Conservation (phyloP, 1,140 invertebrate genomes). For the Lepidurus arcticus region DNA sequence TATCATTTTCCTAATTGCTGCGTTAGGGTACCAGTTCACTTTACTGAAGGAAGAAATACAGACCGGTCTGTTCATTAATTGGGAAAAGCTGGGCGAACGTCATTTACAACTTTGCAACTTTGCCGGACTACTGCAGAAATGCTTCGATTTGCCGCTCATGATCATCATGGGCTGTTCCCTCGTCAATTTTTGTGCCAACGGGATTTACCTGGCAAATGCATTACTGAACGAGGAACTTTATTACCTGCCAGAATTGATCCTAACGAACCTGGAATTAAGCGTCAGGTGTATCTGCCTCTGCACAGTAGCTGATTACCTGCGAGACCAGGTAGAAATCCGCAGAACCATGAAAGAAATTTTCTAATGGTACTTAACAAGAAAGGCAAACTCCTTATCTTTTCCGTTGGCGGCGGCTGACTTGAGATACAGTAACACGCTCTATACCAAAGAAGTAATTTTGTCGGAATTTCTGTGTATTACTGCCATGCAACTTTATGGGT, state of each 20-base stretch:
- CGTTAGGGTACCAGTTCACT: conserved; percentile 1
- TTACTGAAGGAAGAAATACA: background rate
- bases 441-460: too few relatives aligned
- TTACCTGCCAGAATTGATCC: background rate
- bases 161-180: background rate
- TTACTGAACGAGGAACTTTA: background rate
- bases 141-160: background rate
- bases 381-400: too few relatives aligned
- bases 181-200: background rate
- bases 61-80: background rate
- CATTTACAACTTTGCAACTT: background rate
- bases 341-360: too few relatives aligned
- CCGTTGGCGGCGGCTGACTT: too few relatives aligned
- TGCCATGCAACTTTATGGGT: too few relatives aligned
- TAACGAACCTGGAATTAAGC: background rate
- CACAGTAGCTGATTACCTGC: background rate
- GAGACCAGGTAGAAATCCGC: background rate
- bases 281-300: background rate
- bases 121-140: background rate
- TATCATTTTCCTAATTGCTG: background rate
- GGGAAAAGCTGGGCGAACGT: background rate
- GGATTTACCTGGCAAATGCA: background rate
- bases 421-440: too few relatives aligned
- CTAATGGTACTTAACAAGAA: too few relatives aligned
- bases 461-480: too few relatives aligned